Conservation (phyloP, 2,797 vertebrate species). For the Eospalax fontanierii region DNA sequence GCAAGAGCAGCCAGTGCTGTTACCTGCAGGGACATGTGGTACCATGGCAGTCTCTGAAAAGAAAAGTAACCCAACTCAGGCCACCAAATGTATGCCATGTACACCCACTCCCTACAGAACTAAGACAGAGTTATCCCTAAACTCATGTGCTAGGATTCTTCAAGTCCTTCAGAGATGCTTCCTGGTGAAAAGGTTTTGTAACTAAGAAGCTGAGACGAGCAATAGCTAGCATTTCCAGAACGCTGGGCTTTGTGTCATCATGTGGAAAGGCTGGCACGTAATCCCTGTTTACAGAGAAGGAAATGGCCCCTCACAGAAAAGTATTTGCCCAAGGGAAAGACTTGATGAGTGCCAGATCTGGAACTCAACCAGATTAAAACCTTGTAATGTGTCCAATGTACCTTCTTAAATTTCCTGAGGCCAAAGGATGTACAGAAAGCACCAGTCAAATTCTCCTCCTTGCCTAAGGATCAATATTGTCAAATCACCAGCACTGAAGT, state of each 20-base stretch:
- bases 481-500: slow-evolving; percentile 39
- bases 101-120: neutral
- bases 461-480: slow-evolving; percentile 20
- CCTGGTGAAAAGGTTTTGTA: neutral
- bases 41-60: neutral
- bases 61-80: slow-evolving; percentile 23
- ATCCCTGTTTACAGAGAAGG: slow-evolving; percentile 2
- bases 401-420: slow-evolving; percentile 57
- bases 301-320: slow-evolving; percentile 25
- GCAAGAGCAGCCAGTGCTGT: too few species aligned
- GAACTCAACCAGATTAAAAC: slow-evolving; percentile 14
- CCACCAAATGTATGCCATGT: slow-evolving; percentile 34
- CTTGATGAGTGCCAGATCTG: neutral
- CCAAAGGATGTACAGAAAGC: neutral
- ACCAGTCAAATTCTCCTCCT: slow-evolving; percentile 18
- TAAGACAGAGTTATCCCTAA: neutral
- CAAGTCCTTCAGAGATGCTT: neutral
- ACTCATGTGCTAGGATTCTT: neutral
- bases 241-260: neutral
- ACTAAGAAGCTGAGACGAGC: neutral
- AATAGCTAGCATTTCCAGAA: neutral
- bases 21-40: neutral
- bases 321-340: neutral
- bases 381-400: neutral
- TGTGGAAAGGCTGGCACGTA: neutral